phyloP scores from a whole-genome alignment of 2,113 vertebrate species.

The Lepisosteus osseus region DNA sequence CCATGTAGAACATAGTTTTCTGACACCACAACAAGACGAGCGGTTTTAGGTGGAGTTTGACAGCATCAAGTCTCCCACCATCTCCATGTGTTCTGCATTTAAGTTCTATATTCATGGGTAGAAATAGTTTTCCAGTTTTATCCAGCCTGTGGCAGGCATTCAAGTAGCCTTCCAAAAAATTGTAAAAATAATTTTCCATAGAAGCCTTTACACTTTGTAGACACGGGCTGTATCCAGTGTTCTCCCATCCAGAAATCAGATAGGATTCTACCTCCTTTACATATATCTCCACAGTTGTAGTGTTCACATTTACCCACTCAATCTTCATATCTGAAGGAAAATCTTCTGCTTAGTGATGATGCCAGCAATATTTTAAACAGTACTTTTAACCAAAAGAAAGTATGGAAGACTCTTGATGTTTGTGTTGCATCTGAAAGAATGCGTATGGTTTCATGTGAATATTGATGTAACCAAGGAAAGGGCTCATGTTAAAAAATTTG shows the following conservation, averaged over 20 bases:
- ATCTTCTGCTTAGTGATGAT: no score
- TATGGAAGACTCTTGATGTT: no score
- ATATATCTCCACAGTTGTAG: no score
- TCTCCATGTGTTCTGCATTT: constrained; percentile 25
- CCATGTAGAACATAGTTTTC: constrained; percentile 17
- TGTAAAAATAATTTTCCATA: neutral
- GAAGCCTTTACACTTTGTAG: neutral
- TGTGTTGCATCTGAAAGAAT: no score
- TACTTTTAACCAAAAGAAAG: no score
- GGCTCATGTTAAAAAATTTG: no score
- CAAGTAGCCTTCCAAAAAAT: constrained; percentile 1
- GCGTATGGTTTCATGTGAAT: no score
- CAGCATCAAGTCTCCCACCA: neutral
- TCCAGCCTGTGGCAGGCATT: neutral
- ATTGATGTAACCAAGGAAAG: no score
- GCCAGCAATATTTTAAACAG: no score
- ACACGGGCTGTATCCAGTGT: neutral
- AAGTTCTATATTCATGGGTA: constrained; percentile 24
- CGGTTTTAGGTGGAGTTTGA: constrained; percentile 8
- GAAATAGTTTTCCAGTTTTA: constrained; percentile 22
- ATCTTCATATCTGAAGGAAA: no score
- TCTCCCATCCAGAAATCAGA: neutral
- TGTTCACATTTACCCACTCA: no score
- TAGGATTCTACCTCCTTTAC: no score
- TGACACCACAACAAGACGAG: constrained; percentile 14